A percentile compares a stretch with the other conserved stretches of the same genome.
Evolutionary conservation across 1,140 invertebrate species (phyloP).

Genomic region (Gerris buenoi): DNA sequence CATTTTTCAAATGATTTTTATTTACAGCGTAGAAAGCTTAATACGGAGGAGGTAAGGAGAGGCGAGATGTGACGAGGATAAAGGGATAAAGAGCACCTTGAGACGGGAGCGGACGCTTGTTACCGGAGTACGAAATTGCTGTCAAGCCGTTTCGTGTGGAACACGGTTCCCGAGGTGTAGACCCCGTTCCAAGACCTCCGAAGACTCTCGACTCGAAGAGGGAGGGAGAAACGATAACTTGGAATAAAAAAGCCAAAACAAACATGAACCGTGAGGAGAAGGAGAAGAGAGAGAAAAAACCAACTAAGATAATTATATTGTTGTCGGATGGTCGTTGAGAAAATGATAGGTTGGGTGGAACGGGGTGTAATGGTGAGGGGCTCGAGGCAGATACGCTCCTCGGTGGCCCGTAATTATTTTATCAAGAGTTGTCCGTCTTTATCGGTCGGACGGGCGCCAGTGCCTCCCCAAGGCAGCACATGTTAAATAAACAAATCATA

Average conservation of each 20-base stretch:
- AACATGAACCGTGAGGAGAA: conserved; percentile 3
- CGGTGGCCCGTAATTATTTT: conserved; percentile 22
- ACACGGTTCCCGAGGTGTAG: too few relatives aligned
- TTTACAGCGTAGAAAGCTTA: too few relatives aligned
- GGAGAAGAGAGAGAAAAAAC: conserved; percentile 11
- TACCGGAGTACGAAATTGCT: too few relatives aligned
- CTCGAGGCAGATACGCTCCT: conserved; percentile 5
- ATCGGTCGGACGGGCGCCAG: conserved; percentile 3
- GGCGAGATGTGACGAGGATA: too few relatives aligned
- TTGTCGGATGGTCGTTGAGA: conserved; percentile 10
- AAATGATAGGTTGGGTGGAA: conserved; percentile 19
- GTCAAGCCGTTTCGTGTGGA: too few relatives aligned
- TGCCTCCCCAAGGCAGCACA: conserved; percentile 5
- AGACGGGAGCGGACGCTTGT: too few relatives aligned
- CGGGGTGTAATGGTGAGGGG: conserved; percentile 9
- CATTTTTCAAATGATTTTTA: too few relatives aligned
- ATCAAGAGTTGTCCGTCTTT: conserved; percentile 15
- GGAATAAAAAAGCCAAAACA: too few relatives aligned
- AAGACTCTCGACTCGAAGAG: too few relatives aligned
- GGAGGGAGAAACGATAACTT: too few relatives aligned
- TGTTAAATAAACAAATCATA: conserved; percentile 22
- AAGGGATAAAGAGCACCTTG: too few relatives aligned
- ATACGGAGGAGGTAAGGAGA: too few relatives aligned
- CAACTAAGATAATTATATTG: conserved; percentile 16
- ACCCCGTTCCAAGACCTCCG: not conserved